These are phyloP conservation scores for Dolichallabes microphthalmus DNA, from an alignment of 2,113 vertebrate genomes.

Conservation along the genomic window DNA sequence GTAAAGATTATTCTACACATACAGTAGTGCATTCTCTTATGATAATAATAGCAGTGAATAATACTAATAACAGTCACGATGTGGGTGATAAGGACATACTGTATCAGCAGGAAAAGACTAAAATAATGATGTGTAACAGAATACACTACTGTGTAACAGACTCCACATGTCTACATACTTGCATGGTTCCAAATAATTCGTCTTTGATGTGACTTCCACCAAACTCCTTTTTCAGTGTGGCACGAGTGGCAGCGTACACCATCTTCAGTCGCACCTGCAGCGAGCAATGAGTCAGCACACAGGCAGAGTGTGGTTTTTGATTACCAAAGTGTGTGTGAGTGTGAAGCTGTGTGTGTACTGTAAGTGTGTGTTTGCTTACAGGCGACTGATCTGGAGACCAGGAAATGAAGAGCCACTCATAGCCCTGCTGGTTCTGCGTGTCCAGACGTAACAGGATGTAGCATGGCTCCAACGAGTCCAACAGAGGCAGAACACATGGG, in stretches of 20 bases:
- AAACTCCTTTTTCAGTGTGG: conserved; percentile 98
- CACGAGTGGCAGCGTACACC: conserved; percentile 95
- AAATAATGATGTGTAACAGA: background rate
- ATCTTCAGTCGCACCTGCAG: conserved; percentile 95
- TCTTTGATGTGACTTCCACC: conserved; percentile 95
- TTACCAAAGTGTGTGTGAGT: background rate
- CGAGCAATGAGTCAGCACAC: background rate
- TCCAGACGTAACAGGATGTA: conserved; percentile 95
- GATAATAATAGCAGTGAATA: background rate
- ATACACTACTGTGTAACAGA: background rate
- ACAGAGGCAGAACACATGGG: conserved; percentile 82
- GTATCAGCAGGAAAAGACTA: background rate
- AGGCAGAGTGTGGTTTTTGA: background rate
- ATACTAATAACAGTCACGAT: background rate
- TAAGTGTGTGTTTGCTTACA: conserved; percentile 71
- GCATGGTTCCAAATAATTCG: conserved; percentile 92
- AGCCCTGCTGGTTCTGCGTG: conserved; percentile 91
- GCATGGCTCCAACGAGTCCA: conserved; percentile 86
- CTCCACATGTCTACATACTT: conserved; percentile 71
- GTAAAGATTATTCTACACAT: background rate
- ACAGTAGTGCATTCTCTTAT: background rate
- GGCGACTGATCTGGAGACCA: conserved; percentile 99
- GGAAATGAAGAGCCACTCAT: conserved; percentile 95
- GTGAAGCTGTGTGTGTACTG: background rate
- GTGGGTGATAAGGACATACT: background rate